Percentiles rank a stretch among this genome's conserved stretches.
Conservation (phyloP, 2,888 invertebrate genomes). For the Leptura quadrifasciata region DNA sequence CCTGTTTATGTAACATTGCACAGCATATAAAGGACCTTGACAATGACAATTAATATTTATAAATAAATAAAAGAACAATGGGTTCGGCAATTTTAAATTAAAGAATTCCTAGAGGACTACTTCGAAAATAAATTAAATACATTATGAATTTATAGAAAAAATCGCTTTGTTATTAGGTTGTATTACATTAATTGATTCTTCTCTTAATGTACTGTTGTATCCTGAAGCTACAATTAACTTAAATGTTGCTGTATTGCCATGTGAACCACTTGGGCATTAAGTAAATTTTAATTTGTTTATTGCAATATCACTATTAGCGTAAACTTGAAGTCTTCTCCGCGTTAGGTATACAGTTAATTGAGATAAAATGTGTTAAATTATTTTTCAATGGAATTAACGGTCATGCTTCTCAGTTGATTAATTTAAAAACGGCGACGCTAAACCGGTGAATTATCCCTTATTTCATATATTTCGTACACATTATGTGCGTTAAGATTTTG, state of each 20-base stretch:
- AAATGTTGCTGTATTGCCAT: constrained; percentile 13
- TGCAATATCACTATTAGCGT: constrained; percentile 1
- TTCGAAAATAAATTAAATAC: constrained; percentile 9
- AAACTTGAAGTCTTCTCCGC: not conserved
- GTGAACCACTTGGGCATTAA: constrained; percentile 9
- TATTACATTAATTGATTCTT: constrained; percentile 25
- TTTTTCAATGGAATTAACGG: not conserved
- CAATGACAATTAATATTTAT: constrained; percentile 1
- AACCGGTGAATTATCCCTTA: no score
- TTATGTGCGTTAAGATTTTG: no score
- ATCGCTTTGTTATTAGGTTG: not conserved
- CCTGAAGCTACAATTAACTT: constrained; percentile 12
- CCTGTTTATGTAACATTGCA: constrained; percentile 6
- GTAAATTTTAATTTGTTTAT: constrained; percentile 18
- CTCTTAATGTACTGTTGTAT: not conserved
- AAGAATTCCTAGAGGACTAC: not conserved
- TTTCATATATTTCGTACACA: no score
- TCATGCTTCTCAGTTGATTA: constrained; percentile 7
- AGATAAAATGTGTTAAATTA: constrained; percentile 6
- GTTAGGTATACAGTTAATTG: constrained; percentile 1
- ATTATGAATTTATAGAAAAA: not conserved
- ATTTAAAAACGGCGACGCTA: not conserved
- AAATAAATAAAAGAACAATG: constrained; percentile 17
- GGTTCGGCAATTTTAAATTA: constrained; percentile 15
- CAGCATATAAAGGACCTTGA: constrained; percentile 16